These are phyloP conservation scores for Xylota segnis DNA, from an alignment of 2,888 invertebrate genomes.

Conservation along the genomic window DNA sequence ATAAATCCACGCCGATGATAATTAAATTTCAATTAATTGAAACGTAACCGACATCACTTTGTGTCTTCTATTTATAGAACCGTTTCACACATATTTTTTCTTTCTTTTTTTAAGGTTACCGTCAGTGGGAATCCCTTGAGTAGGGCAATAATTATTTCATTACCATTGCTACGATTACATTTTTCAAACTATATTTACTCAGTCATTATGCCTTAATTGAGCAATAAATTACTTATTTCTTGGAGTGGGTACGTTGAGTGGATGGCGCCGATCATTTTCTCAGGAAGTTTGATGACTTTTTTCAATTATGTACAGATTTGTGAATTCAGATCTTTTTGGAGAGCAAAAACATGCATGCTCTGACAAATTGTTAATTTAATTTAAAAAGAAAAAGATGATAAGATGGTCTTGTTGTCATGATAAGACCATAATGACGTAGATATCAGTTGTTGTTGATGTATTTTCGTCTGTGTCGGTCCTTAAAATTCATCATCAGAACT, in stretches of 20 bases:
- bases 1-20: not conserved
- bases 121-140: not conserved
- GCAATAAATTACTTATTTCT: constrained; percentile 2
- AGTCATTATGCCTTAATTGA: not conserved
- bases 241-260: not conserved
- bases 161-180: not conserved
- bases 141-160: not conserved
- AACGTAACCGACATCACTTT: not conserved
- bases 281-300: constrained; percentile 21
- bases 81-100: not conserved
- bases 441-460: constrained; percentile 22
- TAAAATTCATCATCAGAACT: constrained; percentile 1
- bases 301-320: not conserved
- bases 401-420: constrained; percentile 29
- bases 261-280: not conserved
- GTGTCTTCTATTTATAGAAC: not conserved
- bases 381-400: constrained; percentile 23
- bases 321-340: constrained; percentile 4
- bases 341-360: not conserved
- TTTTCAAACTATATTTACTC: constrained; percentile 10
- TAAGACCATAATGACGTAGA: constrained; percentile 36
- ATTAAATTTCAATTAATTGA: not conserved
- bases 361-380: constrained; percentile 27
- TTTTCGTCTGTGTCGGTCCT: constrained; percentile 2
- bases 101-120: not conserved